Evolutionary conservation across 1,140 invertebrate species (phyloP).

Genomic region (Monochamus saltuarius): DNA sequence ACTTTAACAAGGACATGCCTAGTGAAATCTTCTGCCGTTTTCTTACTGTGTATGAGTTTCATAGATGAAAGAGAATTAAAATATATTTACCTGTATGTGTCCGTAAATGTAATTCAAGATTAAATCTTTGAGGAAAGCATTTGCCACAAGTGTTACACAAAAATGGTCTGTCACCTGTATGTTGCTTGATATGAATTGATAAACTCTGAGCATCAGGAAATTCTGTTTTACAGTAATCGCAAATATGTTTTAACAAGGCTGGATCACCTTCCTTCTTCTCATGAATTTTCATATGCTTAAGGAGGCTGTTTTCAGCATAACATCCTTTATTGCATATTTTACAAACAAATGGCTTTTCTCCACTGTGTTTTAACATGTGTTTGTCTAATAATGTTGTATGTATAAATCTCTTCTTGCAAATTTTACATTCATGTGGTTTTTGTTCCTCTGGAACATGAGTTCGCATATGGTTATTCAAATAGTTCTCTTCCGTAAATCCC

Average conservation of each 20-base stretch:
- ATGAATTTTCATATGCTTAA: conserved; percentile 53
- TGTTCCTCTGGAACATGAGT: conserved; percentile 63
- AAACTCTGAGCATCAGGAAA: conserved; percentile 55
- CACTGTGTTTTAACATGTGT: conserved; percentile 64
- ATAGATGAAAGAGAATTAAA: too few species aligned
- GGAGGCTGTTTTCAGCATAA: conserved; percentile 56
- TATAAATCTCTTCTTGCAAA: conserved; percentile 63
- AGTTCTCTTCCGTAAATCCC: conserved; percentile 55
- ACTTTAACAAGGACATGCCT: too few species aligned
- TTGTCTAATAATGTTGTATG: conserved; percentile 62
- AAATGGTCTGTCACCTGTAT: conserved; percentile 56
- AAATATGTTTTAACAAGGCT: conserved; percentile 49
- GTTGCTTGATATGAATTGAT: conserved; percentile 55
- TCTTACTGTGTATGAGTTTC: too few species aligned
- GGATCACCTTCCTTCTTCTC: conserved; percentile 51
- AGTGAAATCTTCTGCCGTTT: too few species aligned
- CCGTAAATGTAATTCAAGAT: conserved; percentile 67
- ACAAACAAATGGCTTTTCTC: conserved; percentile 66
- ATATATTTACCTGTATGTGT: conserved; percentile 63
- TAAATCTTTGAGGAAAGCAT: conserved; percentile 63
- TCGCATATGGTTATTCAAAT: conserved; percentile 62
- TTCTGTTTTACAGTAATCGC: conserved; percentile 51
- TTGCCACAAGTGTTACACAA: conserved; percentile 57
- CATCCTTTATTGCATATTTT: conserved; percentile 58
- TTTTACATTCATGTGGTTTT: conserved; percentile 61